Base-by-base conservation (phyloP, 2,888 invertebrate genomes). In the Napeogenes inachia region DNA sequence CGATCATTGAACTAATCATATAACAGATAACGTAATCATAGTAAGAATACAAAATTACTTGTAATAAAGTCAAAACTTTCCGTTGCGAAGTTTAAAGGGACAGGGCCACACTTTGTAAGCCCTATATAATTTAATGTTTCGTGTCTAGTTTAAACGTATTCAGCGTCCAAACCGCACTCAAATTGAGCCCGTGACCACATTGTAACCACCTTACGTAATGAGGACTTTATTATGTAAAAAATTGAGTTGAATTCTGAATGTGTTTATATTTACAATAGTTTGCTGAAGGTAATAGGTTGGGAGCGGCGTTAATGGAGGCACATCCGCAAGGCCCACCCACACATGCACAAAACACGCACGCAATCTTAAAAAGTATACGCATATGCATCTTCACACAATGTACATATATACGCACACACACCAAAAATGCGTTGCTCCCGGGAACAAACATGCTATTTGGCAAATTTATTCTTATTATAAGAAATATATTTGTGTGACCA, bases 231-330 rank as follows among this genome's bases (percentile, higher is more conserved):
- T 4, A 0, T 0, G 0, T 12, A 2, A 6, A 12, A 0, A 0
- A 6, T 55, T 64, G 21, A 30, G 63, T 56, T 30, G 35, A 33
- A 30, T 61, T 61, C 67, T 2, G 54, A 13, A 3, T 56, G 57
- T 13, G 5, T 21, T 47, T 2, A 2, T 2, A 33, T 8, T n/a
- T 54, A 66, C 66, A 70, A 70, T 68, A 68, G 70, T 67, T 69
- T 67, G 69, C 65, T 68, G 59, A 60, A 56, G 68, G 73, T 75
- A 79, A 78, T 76, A 74, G 75, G 73, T 75, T 70, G 73, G 75
- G 73, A 75, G 77, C 77, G 75, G 73, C 73, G 68, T 73, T 76
- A 77, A 79, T 75, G 71, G 71, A 74, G 73, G 73, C 72, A 76
- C 80, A 81, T 79, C 80, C 80, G 77, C 73, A 73, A 71, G 75